phyloP scores from a whole-genome alignment of 2,888 invertebrate species.

The Oxycera nigricornis region DNA sequence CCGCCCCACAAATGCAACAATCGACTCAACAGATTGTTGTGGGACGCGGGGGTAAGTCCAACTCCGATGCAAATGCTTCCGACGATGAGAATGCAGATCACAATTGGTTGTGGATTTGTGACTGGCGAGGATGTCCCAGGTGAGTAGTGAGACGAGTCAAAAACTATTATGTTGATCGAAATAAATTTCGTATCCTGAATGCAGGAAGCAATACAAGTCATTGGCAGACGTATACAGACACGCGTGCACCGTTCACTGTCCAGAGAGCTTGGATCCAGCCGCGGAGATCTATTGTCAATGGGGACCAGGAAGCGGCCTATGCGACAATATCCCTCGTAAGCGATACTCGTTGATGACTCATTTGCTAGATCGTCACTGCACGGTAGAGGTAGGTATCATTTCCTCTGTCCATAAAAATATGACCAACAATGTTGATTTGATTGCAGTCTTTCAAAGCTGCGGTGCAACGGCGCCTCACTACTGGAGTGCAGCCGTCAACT shows the following conservation, averaged over 20 bases:
- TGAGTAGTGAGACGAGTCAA: slow-evolving; percentile 59
- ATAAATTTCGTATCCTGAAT: not conserved
- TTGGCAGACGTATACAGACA: slow-evolving; percentile 86
- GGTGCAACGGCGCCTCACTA: slow-evolving; percentile 56
- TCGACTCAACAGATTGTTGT: slow-evolving; percentile 42
- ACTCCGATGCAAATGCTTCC: slow-evolving; percentile 32
- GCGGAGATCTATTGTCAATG: slow-evolving; percentile 88
- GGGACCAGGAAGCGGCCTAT: slow-evolving; percentile 71
- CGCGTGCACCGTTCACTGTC: slow-evolving; percentile 85
- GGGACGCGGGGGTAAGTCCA: not conserved
- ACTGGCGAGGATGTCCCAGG: slow-evolving; percentile 90
- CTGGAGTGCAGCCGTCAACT: slow-evolving; percentile 53
- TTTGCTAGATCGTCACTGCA: slow-evolving; percentile 93
- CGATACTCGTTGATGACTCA: slow-evolving; percentile 97
- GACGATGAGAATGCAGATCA: slow-evolving; percentile 55
- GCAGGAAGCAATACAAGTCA: slow-evolving; percentile 71
- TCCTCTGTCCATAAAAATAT: not conserved
- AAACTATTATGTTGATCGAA: not conserved
- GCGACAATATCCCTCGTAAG: slow-evolving; percentile 87
- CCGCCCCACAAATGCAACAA: slow-evolving; percentile 11
- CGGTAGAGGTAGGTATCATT: slow-evolving; percentile 72
- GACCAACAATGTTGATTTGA: not conserved
- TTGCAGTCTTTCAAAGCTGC: slow-evolving; percentile 54
- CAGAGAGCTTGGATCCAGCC: slow-evolving; percentile 67
- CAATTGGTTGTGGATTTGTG: slow-evolving; percentile 76